Conservation (phyloP, 2,888 invertebrate genomes). For the Nephrotoma guestfalica region DNA sequence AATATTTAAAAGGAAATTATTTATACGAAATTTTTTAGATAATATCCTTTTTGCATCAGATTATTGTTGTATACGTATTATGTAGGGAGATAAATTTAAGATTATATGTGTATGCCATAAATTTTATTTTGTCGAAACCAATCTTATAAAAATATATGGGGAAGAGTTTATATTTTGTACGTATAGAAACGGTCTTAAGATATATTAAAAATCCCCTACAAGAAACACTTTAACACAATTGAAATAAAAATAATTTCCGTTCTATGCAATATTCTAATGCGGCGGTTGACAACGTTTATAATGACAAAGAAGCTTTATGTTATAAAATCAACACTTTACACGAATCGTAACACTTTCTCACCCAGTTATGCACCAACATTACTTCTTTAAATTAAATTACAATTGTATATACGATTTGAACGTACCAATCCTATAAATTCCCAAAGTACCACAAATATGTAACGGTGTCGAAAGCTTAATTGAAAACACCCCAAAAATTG, state of each 20-base stretch:
- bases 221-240: background rate
- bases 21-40: background rate
- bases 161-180: background rate
- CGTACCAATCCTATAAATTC: too few relatives aligned
- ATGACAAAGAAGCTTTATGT: too few relatives aligned
- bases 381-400: background rate
- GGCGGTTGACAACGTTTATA: background rate
- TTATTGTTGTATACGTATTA: background rate
- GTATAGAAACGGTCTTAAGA: background rate
- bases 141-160: background rate
- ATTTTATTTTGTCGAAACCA: background rate
- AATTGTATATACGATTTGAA: too few relatives aligned
- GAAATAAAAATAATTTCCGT: background rate
- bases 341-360: too few relatives aligned
- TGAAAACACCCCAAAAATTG: background rate
- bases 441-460: too few relatives aligned
- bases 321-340: too few relatives aligned
- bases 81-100: background rate
- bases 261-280: background rate
- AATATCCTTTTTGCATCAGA: background rate
- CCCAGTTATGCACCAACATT: background rate
- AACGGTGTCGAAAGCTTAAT: background rate
- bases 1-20: background rate
- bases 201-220: background rate
- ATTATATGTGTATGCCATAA: background rate